Evolutionary conservation across 2,113 vertebrate species (phyloP), one percentile per base, ranked within the genome.

Genomic region (Mohoua ochrocephala): DNA sequence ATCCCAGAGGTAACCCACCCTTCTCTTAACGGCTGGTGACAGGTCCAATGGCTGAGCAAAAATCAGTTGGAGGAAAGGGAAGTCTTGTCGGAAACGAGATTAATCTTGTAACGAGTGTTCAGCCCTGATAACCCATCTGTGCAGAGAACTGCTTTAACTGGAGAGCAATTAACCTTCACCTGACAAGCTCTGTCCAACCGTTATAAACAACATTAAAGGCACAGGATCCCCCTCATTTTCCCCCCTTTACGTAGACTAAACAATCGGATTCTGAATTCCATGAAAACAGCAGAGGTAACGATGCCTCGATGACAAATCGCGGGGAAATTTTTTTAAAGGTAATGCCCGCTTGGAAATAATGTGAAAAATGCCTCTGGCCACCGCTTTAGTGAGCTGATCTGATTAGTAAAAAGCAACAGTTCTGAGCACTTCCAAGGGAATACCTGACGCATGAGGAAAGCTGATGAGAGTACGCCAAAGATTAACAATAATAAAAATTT

Each of bases 41-140:
- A 98, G 98, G 96, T 98, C 98, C 98, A 98, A 97, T 98, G 97
- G 97, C 98, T 97, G 97, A 97, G 97, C 96, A 96, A 97, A 98
- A 98, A 99, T 98, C 98, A 98, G 98, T 98, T 98, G 98, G 98
- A 98, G 98, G 98, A 99, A 98, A 98, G 86, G 98, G 98, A 99
- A 98, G 98, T 98, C 97, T 98, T 99, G 98, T 98, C 98, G 98
- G 98, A 99, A 98, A 98, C 28, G 98, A 98, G 98, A 98, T 99
- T 99, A 98, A 98, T 98, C 98, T 98, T 98, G 98, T 98, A 98
- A 98, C 98, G 98, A 98, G 98, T 98, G 98, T 98, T 98, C 96
- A 94, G 98, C 95, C 97, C 98, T 98, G 98, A 99, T 99, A 99
- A 98, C 98, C 98, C 98, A 98, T 98, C 98, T 98, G 98, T 97